A percentile compares a stretch with the other conserved stretches of the same genome.
Conservation (phyloP, 1,140 invertebrate genomes). For the Drosophila pachea region DNA sequence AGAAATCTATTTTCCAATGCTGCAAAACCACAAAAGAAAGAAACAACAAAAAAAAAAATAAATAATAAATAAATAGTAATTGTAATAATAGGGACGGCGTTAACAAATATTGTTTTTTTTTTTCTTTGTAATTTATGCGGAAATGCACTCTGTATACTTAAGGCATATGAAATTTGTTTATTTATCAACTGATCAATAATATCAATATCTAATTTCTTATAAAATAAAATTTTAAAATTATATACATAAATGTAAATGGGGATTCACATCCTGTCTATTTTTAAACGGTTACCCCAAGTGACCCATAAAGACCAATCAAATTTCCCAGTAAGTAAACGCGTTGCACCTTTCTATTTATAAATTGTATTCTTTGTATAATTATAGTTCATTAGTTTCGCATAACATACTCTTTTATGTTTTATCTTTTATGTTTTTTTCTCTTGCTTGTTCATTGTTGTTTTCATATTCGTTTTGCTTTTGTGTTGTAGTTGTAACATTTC, state of each 20-base stretch:
- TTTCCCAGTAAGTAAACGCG: background rate
- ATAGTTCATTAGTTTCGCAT: slow-evolving; percentile 74
- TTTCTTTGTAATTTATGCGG: slow-evolving; percentile 23
- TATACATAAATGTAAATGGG: background rate
- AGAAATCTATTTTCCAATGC: slow-evolving; percentile 15
- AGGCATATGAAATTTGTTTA: slow-evolving; percentile 20
- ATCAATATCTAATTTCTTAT: slow-evolving; percentile 35
- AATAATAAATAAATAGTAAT: background rate
- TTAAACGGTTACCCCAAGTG: background rate
- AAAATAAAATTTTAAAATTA: slow-evolving; percentile 41
- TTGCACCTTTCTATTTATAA: slow-evolving; percentile 66
- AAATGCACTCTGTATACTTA: slow-evolving; percentile 22
- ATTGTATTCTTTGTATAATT: slow-evolving; percentile 77
- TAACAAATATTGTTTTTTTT: slow-evolving; percentile 4
- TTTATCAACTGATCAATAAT: slow-evolving; percentile 19
- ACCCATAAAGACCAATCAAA: background rate
- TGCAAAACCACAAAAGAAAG: slow-evolving; percentile 4
- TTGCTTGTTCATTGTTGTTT: too few species aligned
- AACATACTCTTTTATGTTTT: slow-evolving; percentile 53
- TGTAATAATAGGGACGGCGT: slow-evolving; percentile 21
- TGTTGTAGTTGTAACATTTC: slow-evolving; percentile 52
- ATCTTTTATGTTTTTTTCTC: too few species aligned
- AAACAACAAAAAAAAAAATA: too few species aligned
- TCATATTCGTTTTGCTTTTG: background rate
- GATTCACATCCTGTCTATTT: background rate